Evolutionary conservation across 2,888 invertebrate species (phyloP).

Genomic region (Anarsia innoxiella): DNA sequence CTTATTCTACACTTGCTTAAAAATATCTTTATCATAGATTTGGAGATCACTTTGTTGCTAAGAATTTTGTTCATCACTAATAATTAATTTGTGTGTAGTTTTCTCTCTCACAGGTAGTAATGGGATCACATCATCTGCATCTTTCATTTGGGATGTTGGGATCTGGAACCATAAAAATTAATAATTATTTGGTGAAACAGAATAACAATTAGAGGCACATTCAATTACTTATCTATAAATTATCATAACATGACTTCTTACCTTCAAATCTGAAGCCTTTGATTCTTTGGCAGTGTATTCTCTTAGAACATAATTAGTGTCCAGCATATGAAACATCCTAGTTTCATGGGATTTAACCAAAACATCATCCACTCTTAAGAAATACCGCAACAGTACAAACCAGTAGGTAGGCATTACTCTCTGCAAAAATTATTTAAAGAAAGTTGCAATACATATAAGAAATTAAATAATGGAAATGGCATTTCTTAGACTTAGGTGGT

Average conservation of each 20-base stretch:
- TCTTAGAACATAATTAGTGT: conserved; percentile 84
- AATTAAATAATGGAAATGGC: too few relatives aligned
- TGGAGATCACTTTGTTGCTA: conserved; percentile 2
- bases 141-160: conserved; percentile 61
- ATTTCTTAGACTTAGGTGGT: too few relatives aligned
- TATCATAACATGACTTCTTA: too few relatives aligned
- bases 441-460: too few relatives aligned
- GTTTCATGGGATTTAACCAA: conserved; percentile 92
- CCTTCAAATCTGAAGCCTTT: conserved; percentile 79
- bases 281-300: conserved; percentile 90
- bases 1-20: not conserved
- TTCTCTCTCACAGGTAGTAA: conserved; percentile 49
- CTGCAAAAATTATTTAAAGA: too few relatives aligned
- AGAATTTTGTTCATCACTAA: conserved; percentile 16
- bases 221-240: too few relatives aligned
- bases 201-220: too few relatives aligned
- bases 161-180: conserved; percentile 33
- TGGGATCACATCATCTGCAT: conserved; percentile 63
- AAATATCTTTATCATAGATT: not conserved
- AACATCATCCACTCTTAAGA: conserved; percentile 95
- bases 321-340: conserved; percentile 86
- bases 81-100: conserved; percentile 50
- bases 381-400: conserved; percentile 92
- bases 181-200: not conserved
- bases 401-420: conserved; percentile 97